phyloP scores from a whole-genome alignment of 1,140 invertebrate genomes.

The Leptinotarsa undecemlineata region DNA sequence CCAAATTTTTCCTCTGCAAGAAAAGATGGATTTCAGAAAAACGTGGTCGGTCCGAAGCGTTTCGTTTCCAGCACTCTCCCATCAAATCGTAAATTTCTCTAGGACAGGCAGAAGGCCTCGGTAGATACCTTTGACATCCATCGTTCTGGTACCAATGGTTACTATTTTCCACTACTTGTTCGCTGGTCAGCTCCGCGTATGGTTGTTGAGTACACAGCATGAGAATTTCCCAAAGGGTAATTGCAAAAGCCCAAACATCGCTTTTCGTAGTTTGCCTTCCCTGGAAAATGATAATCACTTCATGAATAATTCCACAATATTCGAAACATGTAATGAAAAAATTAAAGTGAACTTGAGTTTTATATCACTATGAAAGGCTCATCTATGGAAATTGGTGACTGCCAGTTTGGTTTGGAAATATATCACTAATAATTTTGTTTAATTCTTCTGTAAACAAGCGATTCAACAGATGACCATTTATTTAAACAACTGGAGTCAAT shows the following conservation, averaged over 20 bases:
- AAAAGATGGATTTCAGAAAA: constrained; percentile 91
- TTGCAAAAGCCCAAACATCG: constrained; percentile 80
- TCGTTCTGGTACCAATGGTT: constrained; percentile 66
- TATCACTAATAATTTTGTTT: too few relatives aligned
- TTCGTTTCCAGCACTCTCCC: constrained; percentile 91
- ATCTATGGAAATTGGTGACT: too few relatives aligned
- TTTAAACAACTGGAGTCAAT: too few relatives aligned
- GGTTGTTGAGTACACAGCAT: constrained; percentile 73
- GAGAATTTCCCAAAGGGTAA: constrained; percentile 80
- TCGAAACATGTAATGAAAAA: background rate
- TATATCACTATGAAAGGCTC: too few relatives aligned
- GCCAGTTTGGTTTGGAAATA: too few relatives aligned
- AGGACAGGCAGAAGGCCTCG: constrained; percentile 81
- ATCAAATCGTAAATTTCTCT: constrained; percentile 92
- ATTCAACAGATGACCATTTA: too few relatives aligned
- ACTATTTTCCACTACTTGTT: constrained; percentile 77
- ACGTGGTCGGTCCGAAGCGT: constrained; percentile 80
- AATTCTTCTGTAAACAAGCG: too few relatives aligned
- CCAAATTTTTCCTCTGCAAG: constrained; percentile 86
- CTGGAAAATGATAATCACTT: constrained; percentile 55
- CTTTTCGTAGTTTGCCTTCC: constrained; percentile 71
- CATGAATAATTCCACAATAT: background rate
- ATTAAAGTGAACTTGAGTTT: too few relatives aligned
- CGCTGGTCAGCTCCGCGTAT: constrained; percentile 72
- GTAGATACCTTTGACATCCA: constrained; percentile 66